A percentile compares a stretch with the other conserved stretches of the same genome.
phyloP scores from a whole-genome alignment of 2,797 vertebrate genomes.

The Pteropus rufus region DNA sequence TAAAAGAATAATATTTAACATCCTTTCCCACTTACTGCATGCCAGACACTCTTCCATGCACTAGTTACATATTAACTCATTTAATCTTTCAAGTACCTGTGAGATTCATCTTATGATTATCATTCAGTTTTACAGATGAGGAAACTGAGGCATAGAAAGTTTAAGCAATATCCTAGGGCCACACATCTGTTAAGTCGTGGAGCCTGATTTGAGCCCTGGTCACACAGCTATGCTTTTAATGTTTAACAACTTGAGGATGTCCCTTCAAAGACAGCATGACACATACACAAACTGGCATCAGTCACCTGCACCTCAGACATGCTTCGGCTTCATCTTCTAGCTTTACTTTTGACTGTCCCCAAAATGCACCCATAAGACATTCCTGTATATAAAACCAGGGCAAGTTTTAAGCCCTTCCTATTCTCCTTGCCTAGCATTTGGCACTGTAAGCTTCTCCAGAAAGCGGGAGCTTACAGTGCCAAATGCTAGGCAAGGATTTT shows the following conservation, averaged over 20 bases:
- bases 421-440: neutral
- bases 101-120: neutral
- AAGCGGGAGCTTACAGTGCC: neutral
- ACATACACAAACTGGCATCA: neutral
- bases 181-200: neutral
- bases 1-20: neutral
- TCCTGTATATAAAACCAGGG: no score
- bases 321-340: neutral
- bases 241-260: neutral
- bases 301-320: no score
- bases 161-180: neutral
- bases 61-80: neutral
- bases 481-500: no score
- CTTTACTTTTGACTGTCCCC: neutral
- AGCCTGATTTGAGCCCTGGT: no score
- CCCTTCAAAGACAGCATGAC: neutral
- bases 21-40: neutral
- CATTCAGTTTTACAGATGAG: neutral
- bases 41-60: neutral
- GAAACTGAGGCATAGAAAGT: neutral
- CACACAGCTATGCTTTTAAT: neutral
- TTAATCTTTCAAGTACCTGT: neutral
- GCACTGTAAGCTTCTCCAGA: neutral
- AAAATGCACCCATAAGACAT: neutral
- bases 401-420: neutral